Conservation (phyloP, 37 sponge, comb jelly and placozoan species). For the Corticium candelabrum region DNA sequence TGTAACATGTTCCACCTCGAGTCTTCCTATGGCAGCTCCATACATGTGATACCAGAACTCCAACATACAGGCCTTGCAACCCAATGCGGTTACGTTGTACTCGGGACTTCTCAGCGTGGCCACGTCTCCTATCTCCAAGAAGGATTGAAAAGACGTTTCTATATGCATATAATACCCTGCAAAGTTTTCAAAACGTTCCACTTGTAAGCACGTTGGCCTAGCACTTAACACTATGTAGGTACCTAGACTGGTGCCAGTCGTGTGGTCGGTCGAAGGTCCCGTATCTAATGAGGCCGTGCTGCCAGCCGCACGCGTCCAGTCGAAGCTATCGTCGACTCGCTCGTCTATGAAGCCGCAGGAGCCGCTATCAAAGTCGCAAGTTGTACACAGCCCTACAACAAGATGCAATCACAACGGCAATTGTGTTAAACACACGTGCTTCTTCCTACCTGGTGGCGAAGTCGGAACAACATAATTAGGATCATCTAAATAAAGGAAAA, state of each 20-base stretch:
- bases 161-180: background rate
- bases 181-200: too few relatives aligned
- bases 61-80: background rate
- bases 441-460: background rate
- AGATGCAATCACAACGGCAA: too few relatives aligned
- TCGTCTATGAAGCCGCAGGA: background rate
- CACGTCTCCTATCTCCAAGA: background rate
- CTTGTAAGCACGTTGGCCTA: too few relatives aligned
- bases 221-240: background rate
- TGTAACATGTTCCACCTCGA: too few relatives aligned
- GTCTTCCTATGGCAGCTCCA: too few relatives aligned
- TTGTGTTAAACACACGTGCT: too few relatives aligned
- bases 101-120: background rate
- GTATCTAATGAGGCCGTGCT: background rate
- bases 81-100: background rate
- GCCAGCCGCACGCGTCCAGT: background rate
- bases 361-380: constrained; percentile 9
- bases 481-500: constrained; percentile 1
- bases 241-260: background rate
- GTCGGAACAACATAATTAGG: background rate
- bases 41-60: background rate
- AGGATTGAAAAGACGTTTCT: background rate
- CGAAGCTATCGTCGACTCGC: background rate
- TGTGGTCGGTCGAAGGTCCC: background rate
- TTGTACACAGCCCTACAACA: background rate